These are phyloP conservation scores for Microchrysa polita DNA, from an alignment of 2,888 invertebrate genomes.

Conservation along the genomic window DNA sequence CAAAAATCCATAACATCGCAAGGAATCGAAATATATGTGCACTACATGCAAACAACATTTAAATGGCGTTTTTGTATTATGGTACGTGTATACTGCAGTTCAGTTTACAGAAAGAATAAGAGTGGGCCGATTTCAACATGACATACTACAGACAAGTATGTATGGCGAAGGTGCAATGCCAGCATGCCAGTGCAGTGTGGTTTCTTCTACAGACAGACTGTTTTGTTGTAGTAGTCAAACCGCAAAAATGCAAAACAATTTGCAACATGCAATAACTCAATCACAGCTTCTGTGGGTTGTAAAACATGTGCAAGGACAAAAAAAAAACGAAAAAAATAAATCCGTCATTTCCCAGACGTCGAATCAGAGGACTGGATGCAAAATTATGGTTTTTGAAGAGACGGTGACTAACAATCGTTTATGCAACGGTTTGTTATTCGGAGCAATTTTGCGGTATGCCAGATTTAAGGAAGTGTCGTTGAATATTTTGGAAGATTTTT, in stretches of 20 bases:
- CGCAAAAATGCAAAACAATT: constrained; percentile 24
- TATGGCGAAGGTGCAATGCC: background rate
- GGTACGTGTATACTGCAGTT: too few relatives aligned
- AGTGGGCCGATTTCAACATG: background rate
- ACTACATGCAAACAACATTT: constrained; percentile 23
- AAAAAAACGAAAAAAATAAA: background rate
- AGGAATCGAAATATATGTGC: background rate
- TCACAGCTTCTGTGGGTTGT: constrained; percentile 37
- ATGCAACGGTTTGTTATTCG: background rate
- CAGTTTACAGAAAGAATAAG: background rate
- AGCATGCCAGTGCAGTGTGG: background rate
- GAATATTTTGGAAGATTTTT: too few relatives aligned
- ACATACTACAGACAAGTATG: too few relatives aligned
- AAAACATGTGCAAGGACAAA: background rate
- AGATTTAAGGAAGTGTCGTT: too few relatives aligned
- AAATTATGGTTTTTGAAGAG: constrained; percentile 2
- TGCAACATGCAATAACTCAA: constrained; percentile 39
- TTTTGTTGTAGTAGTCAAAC: constrained; percentile 19
- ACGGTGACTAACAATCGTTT: background rate
- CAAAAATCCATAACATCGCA: constrained; percentile 22
- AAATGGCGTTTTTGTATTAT: background rate
- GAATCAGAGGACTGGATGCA: constrained; percentile 14
- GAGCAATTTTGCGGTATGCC: too few relatives aligned
- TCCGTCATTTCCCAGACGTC: background rate
- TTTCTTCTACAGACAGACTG: background rate